Base-by-base conservation (phyloP, 1,140 invertebrate genomes). In the Anagrus nilaparvatae region DNA sequence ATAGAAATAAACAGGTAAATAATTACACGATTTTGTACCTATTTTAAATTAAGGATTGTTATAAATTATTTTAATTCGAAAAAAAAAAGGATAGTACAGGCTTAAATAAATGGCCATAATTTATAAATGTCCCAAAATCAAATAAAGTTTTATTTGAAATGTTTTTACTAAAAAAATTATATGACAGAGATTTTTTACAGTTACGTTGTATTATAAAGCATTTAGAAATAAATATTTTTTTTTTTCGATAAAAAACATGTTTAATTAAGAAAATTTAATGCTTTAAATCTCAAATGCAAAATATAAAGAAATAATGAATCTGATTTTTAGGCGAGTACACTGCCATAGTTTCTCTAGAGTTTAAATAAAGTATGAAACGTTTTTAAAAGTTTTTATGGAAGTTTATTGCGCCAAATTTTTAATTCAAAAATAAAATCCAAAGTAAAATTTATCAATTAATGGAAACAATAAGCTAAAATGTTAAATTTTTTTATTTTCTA, bases 301-400 rank as follows among this genome's bases (percentile, higher is more conserved):
- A 51, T 40, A 40, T 50, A 14, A 36, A 43, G 33, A 42, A 58
- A 62, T 64, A 65, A 65, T 65, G 61, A 65, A 64, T 65, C 64
- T 54, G 58, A 60, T 60, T 61, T 63, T 62, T 55, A 54, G 57
- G 56, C 61, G 64, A 66, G 63, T 60, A 63, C 63, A 66, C 63
- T 66, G 63, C 63, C 63, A 64, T 50, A 65, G 63, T 61, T 65
- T 63, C 61, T n/a, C n/a, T n/a, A n/a, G n/a, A n/a, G n/a, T n/a
- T n/a, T n/a, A n/a, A n/a, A n/a, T n/a, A n/a, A n/a, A n/a, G n/a
- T n/a, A n/a, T n/a, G n/a, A n/a, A n/a, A n/a, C n/a, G n/a, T n/a
- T n/a, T n/a, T n/a, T n/a, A n/a, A n/a, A n/a, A n/a, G n/a, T n/a
- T n/a, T n/a, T n/a, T n/a, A n/a, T n/a, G n/a, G n/a, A n/a, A n/a